phyloP scores from a whole-genome alignment of 2,113 vertebrate genomes.

The Pedetes capensis region DNA sequence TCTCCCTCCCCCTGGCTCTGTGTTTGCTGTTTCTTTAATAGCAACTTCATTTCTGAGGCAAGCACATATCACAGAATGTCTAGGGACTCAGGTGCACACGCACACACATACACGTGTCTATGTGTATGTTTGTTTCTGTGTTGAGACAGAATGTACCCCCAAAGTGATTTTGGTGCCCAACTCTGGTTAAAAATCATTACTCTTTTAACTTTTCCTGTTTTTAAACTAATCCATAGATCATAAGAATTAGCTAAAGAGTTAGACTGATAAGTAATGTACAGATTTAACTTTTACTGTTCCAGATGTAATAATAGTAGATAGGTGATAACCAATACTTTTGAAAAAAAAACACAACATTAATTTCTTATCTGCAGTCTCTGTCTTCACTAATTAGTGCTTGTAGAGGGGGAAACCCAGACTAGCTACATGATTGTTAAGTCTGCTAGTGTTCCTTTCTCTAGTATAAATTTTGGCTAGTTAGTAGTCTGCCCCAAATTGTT shows the following conservation, averaged over 20 bases:
- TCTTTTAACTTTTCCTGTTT: not conserved
- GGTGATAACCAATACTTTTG: not conserved
- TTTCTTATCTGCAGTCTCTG: not conserved
- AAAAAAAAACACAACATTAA: not conserved
- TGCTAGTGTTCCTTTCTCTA: not conserved
- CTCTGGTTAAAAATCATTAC: slow-evolving; percentile 7
- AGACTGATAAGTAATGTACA: not conserved
- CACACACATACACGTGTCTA: too few relatives aligned
- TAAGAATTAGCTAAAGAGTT: not conserved
- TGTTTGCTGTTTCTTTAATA: not conserved
- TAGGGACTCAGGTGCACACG: not conserved
- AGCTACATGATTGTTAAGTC: not conserved
- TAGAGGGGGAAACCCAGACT: not conserved
- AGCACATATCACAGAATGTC: not conserved
- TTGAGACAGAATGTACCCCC: not conserved
- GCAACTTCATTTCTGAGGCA: slow-evolving; percentile 13
- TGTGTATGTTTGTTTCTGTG: not conserved
- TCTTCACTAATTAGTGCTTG: not conserved
- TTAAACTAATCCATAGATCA: not conserved
- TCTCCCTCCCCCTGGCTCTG: too few relatives aligned
- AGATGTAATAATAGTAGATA: not conserved
- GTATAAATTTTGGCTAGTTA: not conserved
- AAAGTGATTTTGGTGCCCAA: not conserved
- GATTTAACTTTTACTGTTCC: not conserved
- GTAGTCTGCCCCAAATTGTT: not conserved